Percentiles rank a stretch among this genome's conserved stretches.
Conservation (phyloP, 1,140 invertebrate genomes). For the Anadara kagoshimensis region DNA sequence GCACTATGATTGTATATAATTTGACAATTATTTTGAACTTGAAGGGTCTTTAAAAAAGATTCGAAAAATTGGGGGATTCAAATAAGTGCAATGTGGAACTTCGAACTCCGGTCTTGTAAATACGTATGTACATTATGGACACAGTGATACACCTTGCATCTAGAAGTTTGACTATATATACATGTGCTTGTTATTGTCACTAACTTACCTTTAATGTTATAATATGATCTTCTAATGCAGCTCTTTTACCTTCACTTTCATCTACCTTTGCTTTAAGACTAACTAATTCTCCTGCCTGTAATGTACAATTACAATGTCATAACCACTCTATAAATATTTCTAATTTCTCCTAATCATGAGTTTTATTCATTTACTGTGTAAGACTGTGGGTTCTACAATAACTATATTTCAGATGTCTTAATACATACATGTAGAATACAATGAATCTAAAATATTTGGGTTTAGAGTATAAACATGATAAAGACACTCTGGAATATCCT, state of each 20-base stretch:
- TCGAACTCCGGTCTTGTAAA: too few species aligned
- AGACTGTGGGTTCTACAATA: neutral
- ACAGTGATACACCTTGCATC: too few species aligned
- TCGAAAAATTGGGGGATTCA: too few species aligned
- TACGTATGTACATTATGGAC: too few species aligned
- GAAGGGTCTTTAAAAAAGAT: too few species aligned
- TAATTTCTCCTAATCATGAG: neutral
- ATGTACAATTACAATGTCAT: neutral
- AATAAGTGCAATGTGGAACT: too few species aligned
- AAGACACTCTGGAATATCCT: too few species aligned
- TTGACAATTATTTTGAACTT: too few species aligned
- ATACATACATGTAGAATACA: neutral
- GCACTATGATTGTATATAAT: too few species aligned
- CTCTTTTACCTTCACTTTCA: constrained; percentile 68
- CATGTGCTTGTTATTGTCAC: too few species aligned
- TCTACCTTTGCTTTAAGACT: constrained; percentile 68
- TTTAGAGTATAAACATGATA: neutral
- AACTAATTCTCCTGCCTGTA: constrained; percentile 66
- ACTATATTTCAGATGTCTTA: neutral
- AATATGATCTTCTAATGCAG: constrained; percentile 67
- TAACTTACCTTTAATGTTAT: constrained; percentile 56
- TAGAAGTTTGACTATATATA: too few species aligned
- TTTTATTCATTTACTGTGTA: neutral
- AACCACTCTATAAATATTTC: neutral
- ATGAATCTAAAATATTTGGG: neutral